These are phyloP conservation scores for Eulemur mongoz DNA, from an alignment of 2,797 vertebrate species.

Conservation along the genomic window DNA sequence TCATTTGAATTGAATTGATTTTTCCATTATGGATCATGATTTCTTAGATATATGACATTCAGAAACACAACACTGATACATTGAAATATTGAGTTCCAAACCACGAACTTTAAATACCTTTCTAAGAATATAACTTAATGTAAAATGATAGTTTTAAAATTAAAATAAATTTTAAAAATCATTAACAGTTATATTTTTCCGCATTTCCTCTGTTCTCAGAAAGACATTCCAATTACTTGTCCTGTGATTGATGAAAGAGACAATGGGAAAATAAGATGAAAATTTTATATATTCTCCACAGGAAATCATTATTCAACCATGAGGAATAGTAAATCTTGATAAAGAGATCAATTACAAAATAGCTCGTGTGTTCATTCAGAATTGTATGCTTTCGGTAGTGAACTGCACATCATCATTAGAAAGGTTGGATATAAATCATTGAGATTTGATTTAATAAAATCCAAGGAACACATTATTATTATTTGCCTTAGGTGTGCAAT, in stretches of 20 bases:
- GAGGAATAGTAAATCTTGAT: conserved; percentile 35
- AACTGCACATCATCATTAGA: neutral
- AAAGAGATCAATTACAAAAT: conserved; percentile 44
- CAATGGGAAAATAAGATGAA: neutral
- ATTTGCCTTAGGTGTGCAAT: conserved; percentile 10
- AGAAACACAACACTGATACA: neutral
- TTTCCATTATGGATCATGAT: neutral
- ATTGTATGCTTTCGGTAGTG: neutral
- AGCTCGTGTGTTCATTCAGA: neutral
- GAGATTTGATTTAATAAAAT: conserved; percentile 29
- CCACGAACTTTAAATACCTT: neutral
- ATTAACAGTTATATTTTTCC: neutral
- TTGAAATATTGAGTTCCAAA: neutral
- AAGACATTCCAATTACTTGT: neutral
- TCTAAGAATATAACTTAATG: neutral
- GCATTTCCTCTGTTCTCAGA: neutral
- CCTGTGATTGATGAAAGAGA: conserved; percentile 47
- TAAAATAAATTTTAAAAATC: neutral
- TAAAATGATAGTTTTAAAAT: neutral
- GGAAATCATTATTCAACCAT: conserved; percentile 27
- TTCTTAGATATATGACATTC: neutral
- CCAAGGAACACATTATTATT: neutral
- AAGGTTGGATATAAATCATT: neutral
- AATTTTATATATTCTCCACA: neutral
- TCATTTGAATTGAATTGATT: neutral